Conservation (phyloP, 1,140 invertebrate genomes). For the Polypedilum vanderplanki region DNA sequence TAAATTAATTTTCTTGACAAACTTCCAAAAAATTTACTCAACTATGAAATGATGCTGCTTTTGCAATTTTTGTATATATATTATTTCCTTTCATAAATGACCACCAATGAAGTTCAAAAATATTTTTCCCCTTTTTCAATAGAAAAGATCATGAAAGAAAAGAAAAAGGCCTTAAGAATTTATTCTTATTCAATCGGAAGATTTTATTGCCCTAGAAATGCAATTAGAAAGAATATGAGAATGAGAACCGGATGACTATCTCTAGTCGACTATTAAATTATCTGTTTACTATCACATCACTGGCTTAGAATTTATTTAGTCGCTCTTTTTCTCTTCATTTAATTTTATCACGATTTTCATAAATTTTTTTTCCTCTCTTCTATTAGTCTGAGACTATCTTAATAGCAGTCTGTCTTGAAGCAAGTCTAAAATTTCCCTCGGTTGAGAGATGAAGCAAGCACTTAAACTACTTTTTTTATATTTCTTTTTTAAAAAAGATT, state of each 20-base stretch:
- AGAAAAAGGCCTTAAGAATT: too few species aligned
- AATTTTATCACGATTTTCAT: slow-evolving; percentile 24
- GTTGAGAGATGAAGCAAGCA: background rate
- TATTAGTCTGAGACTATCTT: background rate
- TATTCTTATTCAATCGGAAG: too few species aligned
- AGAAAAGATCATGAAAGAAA: too few species aligned
- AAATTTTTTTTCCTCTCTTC: slow-evolving; percentile 15
- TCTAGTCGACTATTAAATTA: background rate
- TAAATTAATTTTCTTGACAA: too few species aligned
- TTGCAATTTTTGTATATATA: too few species aligned
- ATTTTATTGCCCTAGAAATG: background rate
- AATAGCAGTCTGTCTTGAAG: background rate
- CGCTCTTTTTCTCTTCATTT: background rate
- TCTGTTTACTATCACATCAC: slow-evolving; percentile 27
- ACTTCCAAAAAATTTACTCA: too few species aligned
- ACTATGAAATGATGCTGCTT: too few species aligned
- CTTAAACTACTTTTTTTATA: background rate
- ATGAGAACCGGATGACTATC: slow-evolving; percentile 9
- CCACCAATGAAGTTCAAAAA: too few species aligned
- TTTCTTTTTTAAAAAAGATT: background rate
- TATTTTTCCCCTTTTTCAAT: too few species aligned
- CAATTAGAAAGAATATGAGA: slow-evolving; percentile 5
- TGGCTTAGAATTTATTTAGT: background rate
- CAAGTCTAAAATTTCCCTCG: background rate
- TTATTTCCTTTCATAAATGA: too few species aligned